Conservation (phyloP, 2,888 invertebrate species). For the Rapana venosa region DNA sequence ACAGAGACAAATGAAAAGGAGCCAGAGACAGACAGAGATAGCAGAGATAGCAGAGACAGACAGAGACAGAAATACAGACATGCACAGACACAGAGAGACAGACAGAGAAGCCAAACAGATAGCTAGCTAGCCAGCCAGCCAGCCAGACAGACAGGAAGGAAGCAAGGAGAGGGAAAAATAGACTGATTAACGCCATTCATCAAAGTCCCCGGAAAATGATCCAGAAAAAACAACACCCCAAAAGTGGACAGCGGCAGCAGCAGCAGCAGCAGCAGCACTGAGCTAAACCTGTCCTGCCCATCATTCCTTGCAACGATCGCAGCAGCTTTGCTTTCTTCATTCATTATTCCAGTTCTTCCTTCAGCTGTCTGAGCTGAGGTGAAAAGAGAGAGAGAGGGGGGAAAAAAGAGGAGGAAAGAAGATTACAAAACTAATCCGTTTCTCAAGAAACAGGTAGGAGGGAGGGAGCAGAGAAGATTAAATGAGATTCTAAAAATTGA, state of each 20-base stretch:
- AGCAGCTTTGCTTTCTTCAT: no score
- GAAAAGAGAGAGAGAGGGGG: not conserved
- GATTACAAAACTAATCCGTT: no score
- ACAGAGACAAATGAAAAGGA: not conserved
- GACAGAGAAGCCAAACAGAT: not conserved
- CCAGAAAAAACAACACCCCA: no score
- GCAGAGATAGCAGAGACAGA: not conserved
- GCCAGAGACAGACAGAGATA: not conserved
- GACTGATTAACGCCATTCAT: not conserved
- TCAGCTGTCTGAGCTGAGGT: no score
- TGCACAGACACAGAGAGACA: not conserved
- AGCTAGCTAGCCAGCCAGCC: not conserved
- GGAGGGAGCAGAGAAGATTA: not conserved
- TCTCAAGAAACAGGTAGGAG: no score
- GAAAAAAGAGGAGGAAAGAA: not conserved
- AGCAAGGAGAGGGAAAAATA: not conserved
- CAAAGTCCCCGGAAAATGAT: no score
- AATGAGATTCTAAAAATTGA: not conserved
- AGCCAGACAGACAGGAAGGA: not conserved
- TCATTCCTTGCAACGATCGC: no score
- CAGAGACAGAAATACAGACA: constrained; percentile 1
- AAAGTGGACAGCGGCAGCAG: no score
- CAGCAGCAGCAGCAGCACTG: no score
- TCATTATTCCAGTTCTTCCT: no score
- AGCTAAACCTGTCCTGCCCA: no score